These are phyloP conservation scores for Poecilobothrus nobilitatus DNA, from an alignment of 2,888 invertebrate genomes.

Conservation along the genomic window DNA sequence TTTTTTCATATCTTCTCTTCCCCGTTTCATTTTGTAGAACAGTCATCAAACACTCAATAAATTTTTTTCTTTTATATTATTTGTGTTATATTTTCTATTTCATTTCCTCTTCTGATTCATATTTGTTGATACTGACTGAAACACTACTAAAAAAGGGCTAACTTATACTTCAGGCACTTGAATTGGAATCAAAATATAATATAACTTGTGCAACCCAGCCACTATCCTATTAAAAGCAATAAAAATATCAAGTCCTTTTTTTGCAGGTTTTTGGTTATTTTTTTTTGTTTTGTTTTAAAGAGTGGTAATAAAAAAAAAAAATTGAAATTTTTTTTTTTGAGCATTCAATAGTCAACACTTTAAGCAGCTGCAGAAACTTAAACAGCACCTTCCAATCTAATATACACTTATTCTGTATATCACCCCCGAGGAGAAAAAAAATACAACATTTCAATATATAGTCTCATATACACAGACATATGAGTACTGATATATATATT, in stretches of 20 bases:
- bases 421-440: too few relatives aligned
- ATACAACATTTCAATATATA: too few relatives aligned
- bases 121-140: too few relatives aligned
- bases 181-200: neutral
- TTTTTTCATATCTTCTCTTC: neutral
- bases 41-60: neutral
- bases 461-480: too few relatives aligned
- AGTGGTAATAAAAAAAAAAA: too few relatives aligned
- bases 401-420: too few relatives aligned
- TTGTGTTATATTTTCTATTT: neutral
- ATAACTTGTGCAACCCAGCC: neutral
- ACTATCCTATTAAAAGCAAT: constrained; percentile 4
- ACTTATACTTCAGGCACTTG: neutral
- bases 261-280: too few relatives aligned
- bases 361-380: neutral
- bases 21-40: neutral
- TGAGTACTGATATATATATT: too few relatives aligned
- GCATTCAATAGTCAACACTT: neutral
- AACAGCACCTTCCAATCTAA: neutral
- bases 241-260: constrained; percentile 4
- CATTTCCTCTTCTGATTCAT: too few relatives aligned
- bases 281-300: too few relatives aligned
- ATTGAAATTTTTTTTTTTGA: neutral
- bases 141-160: neutral
- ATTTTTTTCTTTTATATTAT: neutral